Conservation (phyloP, 2,888 invertebrate genomes). For the Andricus quercusramuli region DNA sequence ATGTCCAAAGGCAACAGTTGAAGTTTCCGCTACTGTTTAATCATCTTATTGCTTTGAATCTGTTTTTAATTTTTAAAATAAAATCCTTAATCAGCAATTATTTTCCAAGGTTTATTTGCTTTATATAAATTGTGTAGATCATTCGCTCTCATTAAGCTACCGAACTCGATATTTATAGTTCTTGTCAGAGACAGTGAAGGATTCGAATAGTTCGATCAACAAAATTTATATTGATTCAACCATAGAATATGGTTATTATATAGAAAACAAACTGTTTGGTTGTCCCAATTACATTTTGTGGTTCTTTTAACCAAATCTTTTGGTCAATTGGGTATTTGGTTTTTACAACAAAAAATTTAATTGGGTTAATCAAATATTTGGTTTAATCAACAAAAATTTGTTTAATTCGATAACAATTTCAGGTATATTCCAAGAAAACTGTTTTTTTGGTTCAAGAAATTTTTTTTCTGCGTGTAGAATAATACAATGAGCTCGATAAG, state of each 20-base stretch:
- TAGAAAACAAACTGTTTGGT: too few species aligned
- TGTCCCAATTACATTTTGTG: too few species aligned
- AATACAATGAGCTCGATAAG: conserved; percentile 31
- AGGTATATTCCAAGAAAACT: too few species aligned
- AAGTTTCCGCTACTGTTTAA: neutral
- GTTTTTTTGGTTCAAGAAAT: too few species aligned
- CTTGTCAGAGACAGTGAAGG: neutral
- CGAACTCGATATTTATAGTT: neutral
- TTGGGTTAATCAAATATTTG: too few species aligned
- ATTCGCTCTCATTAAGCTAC: neutral
- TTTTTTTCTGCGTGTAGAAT: neutral
- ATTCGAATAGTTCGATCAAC: neutral
- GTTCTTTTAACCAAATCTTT: too few species aligned
- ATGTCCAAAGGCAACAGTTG: neutral
- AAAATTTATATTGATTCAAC: too few species aligned
- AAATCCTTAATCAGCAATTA: neutral
- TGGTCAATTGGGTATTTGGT: too few species aligned
- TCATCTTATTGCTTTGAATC: neutral
- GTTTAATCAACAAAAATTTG: too few species aligned
- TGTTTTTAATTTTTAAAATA: neutral
- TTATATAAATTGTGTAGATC: conserved; percentile 8
- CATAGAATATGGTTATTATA: too few species aligned
- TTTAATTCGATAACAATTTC: too few species aligned
- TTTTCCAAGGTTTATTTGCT: neutral
- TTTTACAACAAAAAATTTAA: too few species aligned